These are phyloP conservation scores for Lutraria rhynchaena DNA, from an alignment of 1,140 invertebrate genomes.

Conservation along the genomic window DNA sequence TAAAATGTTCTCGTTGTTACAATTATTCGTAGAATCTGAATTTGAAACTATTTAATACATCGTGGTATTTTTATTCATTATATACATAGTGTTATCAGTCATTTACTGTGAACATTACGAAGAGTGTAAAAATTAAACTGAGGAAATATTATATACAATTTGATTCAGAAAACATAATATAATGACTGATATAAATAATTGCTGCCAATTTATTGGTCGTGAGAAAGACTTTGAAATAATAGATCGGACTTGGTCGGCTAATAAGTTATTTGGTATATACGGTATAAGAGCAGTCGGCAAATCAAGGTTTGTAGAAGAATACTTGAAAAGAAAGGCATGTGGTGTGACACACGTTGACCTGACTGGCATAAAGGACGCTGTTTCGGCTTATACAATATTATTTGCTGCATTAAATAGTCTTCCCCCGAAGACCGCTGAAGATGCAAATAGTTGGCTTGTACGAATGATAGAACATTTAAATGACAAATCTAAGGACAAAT, in stretches of 20 bases:
- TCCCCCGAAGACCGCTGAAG: neutral
- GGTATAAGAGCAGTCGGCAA: slow-evolving; percentile 44
- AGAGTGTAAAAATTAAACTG: too few species aligned
- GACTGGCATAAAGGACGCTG: neutral
- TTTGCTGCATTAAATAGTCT: neutral
- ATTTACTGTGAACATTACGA: too few species aligned
- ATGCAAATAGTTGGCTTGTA: neutral
- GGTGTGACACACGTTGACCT: neutral
- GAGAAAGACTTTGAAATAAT: too few species aligned
- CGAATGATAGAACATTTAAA: neutral
- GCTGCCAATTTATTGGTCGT: too few species aligned
- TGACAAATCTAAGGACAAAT: neutral
- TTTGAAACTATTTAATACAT: too few species aligned
- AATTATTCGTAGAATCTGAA: too few species aligned
- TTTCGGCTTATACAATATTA: neutral
- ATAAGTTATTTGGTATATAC: slow-evolving; percentile 40
- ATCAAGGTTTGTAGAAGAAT: slow-evolving; percentile 29
- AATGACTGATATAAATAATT: too few species aligned
- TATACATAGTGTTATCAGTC: too few species aligned
- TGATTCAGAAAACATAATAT: too few species aligned
- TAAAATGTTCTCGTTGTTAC: too few species aligned
- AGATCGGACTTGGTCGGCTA: neutral
- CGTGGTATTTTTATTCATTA: too few species aligned
- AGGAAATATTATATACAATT: too few species aligned
- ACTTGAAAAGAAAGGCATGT: neutral